A percentile compares a stretch with the other conserved stretches of the same genome.
phyloP scores from a whole-genome alignment of 1,140 invertebrate genomes.

The Hycleus cichorii region DNA sequence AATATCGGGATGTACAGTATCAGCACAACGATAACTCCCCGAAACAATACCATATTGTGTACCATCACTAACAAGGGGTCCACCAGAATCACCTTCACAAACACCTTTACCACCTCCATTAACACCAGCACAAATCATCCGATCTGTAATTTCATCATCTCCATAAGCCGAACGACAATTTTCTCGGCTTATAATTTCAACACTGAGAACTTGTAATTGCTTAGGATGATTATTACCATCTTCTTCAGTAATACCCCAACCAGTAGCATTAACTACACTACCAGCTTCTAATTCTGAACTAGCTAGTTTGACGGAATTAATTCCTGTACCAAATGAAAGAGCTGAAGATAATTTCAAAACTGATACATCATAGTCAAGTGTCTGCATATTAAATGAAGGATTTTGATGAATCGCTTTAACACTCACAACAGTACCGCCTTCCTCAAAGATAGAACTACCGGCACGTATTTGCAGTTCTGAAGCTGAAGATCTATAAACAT shows the following conservation, averaged over 20 bases:
- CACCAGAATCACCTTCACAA: constrained; percentile 40
- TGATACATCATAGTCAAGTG: constrained; percentile 11
- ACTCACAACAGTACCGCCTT: not conserved
- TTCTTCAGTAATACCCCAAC: not conserved
- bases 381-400: not conserved
- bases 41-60: constrained; percentile 51
- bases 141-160: too few relatives aligned
- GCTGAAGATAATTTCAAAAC: not conserved
- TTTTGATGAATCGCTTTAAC: constrained; percentile 1
- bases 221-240: not conserved
- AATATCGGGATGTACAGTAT: too few relatives aligned
- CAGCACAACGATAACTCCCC: constrained; percentile 69
- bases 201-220: constrained; percentile 17
- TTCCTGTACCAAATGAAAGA: not conserved
- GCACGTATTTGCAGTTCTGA: not conserved
- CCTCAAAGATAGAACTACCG: not conserved
- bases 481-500: too few relatives aligned
- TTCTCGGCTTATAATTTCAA: constrained; percentile 27
- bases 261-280: not conserved
- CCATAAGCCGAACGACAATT: constrained; percentile 11
- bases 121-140: constrained; percentile 41
- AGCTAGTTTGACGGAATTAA: not conserved
- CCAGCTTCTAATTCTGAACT: not conserved
- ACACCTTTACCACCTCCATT: constrained; percentile 28
- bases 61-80: constrained; percentile 43